Conservation (phyloP, 2,113 vertebrate species). For the Gallinago paraguaiae region DNA sequence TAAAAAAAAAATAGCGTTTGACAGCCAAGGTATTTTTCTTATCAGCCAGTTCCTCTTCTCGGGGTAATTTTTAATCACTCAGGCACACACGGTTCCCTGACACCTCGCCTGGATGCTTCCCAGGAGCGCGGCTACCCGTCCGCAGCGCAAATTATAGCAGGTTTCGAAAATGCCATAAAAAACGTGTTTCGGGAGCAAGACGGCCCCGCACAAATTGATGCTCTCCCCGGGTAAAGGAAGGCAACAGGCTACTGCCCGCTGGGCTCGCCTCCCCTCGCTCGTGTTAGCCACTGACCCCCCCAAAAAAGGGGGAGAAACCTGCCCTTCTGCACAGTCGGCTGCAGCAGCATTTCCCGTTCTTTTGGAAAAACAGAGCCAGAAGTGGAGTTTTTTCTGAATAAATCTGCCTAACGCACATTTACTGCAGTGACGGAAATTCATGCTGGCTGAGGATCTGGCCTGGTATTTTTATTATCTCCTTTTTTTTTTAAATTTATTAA, state of each 20-base stretch:
- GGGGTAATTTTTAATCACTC: neutral
- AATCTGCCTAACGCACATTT: rapidly evolving
- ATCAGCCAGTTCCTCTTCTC: neutral
- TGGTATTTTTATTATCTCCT: neutral
- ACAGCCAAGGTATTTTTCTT: constrained; percentile 16
- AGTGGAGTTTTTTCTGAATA: neutral
- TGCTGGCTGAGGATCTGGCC: neutral
- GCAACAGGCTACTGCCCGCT: neutral
- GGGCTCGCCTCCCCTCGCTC: neutral
- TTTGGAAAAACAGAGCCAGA: neutral
- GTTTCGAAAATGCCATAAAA: rapidly evolving
- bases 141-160: rapidly evolving
- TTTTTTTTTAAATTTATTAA: neutral
- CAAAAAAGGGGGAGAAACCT: neutral
- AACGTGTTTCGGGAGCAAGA: rapidly evolving
- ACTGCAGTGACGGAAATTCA: neutral
- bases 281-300: rapidly evolving
- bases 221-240: rapidly evolving
- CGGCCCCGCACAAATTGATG: rapidly evolving
- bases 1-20: neutral
- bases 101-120: neutral
- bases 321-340: neutral
- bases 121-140: neutral
- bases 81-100: neutral
- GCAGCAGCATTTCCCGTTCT: neutral